phyloP scores from a whole-genome alignment of 2,888 invertebrate genomes.

The Leptinotarsa juncta region DNA sequence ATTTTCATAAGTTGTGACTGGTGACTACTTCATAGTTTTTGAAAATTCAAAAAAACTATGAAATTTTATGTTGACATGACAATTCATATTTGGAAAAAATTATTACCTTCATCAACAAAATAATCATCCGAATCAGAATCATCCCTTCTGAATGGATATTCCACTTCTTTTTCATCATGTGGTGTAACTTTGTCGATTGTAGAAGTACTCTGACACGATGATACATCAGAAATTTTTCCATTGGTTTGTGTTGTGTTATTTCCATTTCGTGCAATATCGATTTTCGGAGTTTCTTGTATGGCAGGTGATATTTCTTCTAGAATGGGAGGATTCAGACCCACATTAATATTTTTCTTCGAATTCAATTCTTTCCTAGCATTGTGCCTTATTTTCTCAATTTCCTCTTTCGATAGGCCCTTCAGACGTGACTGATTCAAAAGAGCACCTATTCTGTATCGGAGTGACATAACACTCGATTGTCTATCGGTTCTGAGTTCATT shows the following conservation, averaged over 20 bases:
- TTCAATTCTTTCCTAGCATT: constrained; percentile 2
- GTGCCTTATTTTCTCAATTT: constrained; percentile 15
- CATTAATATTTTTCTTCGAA: neutral
- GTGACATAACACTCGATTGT: neutral
- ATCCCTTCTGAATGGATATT: neutral
- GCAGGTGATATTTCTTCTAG: neutral
- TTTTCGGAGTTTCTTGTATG: neutral
- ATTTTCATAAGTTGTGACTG: too few relatives aligned
- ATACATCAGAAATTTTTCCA: neutral
- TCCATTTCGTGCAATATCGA: neutral
- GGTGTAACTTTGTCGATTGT: neutral
- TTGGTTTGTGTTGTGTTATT: neutral
- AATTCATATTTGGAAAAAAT: neutral
- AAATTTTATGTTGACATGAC: too few relatives aligned
- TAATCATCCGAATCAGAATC: constrained; percentile 38
- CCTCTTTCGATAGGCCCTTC: constrained; percentile 9
- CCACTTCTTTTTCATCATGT: neutral
- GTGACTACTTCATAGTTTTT: too few relatives aligned
- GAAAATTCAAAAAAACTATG: too few relatives aligned
- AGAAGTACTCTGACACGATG: neutral
- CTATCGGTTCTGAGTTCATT: constrained; percentile 10
- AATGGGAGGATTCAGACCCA: neutral
- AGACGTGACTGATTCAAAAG: neutral
- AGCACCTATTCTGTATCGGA: neutral
- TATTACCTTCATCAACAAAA: constrained; percentile 38